Base-by-base conservation (phyloP, 2,888 invertebrate species). In the Protophormia terraenovae region DNA sequence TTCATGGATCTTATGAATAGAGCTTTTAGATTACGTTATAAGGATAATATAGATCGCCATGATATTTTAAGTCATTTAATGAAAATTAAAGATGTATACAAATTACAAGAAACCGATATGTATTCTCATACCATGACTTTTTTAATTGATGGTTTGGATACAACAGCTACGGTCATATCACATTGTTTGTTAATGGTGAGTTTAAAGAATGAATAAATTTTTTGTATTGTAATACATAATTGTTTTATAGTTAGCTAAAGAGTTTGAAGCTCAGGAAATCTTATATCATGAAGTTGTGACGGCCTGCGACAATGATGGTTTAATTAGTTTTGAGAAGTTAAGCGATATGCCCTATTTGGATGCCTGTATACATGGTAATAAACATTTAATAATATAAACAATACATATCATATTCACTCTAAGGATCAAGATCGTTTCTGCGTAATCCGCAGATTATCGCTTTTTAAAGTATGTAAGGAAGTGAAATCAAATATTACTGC, bases 71-170 rank as follows among this genome's bases (percentile, higher is more conserved):
- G 90, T 75, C 91, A 92, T 67, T 83, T 93, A 60, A 83, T 93
- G 19, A 89, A 90, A 69, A 81, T 93, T 60, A 89, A 90, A 76
- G 87, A 87, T 16, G 89, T 90, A 35, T 89, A 91, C 78, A 75
- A 87, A 3, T 80, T 93, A 1, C 87, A 71, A 8, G 86, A 89
- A 4, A 41, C 79, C 2, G 89, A 92, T 19, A 71, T 93, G 24
- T 88, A 89, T 1, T 91, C 92, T 1, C 91, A 92, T 84, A 88
- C 90, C 4, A 90, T 92, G 88, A 92, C 93, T 19, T 92, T 93
- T 69, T 89, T 93, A 83, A 87, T 92, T 14, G 93, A 93, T 81
- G 93, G 93, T 10, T 88, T 91, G 60, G 92, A 92, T 79, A 92
- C 93, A 14, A 90, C 93, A 2, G 91, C 92, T 24, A 87, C 89